Conservation (phyloP, 2,113 vertebrate species). For the Cavia aperea region DNA sequence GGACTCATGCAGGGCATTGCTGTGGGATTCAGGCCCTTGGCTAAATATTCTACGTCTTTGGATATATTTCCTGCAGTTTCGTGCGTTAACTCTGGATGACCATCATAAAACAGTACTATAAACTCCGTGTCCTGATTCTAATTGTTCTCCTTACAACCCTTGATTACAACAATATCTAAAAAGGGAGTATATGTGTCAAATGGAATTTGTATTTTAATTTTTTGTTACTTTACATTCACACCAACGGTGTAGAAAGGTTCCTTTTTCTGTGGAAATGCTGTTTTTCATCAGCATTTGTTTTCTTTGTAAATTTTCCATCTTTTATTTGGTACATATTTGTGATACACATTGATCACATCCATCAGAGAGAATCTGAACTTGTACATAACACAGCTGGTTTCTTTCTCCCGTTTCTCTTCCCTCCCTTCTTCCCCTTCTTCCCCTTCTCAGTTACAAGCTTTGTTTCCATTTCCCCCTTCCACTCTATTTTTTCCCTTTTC, state of each 20-base stretch:
- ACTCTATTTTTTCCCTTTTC: neutral
- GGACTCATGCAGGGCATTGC: no score
- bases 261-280: neutral
- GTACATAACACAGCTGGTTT: neutral
- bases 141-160: no score
- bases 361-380: neutral
- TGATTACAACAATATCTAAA: neutral
- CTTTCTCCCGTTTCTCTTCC: neutral
- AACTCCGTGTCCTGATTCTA: no score
- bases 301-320: neutral
- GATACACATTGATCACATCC: neutral
- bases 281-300: neutral
- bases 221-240: neutral
- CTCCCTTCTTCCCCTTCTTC: neutral
- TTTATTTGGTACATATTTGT: neutral
- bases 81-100: no score
- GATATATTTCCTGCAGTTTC: no score
- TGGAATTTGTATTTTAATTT: neutral
- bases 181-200: neutral
- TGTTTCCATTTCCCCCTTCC: neutral
- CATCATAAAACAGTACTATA: no score
- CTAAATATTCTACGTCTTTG: no score
- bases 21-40: no score
- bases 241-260: neutral
- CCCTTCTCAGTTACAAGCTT: neutral